Percentiles rank a stretch among this genome's conserved stretches.
Conservation (phyloP, 1,140 invertebrate genomes). For the Macrosteles quadrilineatus region DNA sequence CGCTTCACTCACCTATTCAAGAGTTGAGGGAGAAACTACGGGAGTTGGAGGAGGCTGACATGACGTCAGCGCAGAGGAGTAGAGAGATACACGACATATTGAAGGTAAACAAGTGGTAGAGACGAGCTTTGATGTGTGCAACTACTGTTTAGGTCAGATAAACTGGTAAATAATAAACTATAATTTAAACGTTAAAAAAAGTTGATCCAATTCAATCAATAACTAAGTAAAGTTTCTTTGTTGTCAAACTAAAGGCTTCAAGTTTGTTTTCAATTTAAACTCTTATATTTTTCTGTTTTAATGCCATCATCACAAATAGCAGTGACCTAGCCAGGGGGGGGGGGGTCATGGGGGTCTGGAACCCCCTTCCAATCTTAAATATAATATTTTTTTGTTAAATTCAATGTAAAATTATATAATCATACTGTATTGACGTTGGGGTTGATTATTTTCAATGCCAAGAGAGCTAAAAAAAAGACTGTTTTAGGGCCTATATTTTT, state of each 20-base stretch:
- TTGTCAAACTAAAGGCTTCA: neutral
- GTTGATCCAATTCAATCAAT: neutral
- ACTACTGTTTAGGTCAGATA: neutral
- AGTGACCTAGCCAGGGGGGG: too few species aligned
- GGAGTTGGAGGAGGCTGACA: conserved; percentile 47
- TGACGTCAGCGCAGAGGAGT: conserved; percentile 47
- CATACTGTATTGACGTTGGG: too few species aligned
- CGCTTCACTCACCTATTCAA: conserved; percentile 19
- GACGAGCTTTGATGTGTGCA: conserved; percentile 18
- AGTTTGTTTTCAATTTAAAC: neutral
- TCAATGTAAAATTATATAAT: too few species aligned
- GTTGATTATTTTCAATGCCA: too few species aligned
- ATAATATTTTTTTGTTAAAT: too few species aligned
- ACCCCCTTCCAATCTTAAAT: too few species aligned
- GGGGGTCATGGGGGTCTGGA: too few species aligned
- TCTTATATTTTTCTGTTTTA: too few species aligned
- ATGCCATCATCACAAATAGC: too few species aligned
- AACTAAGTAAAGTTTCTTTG: neutral
- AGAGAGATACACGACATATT: conserved; percentile 51
- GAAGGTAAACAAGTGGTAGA: conserved; percentile 43
- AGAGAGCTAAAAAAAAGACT: too few species aligned
- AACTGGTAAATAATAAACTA: neutral
- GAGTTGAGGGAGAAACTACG: conserved; percentile 43
- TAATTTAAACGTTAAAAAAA: neutral
- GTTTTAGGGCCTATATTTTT: too few species aligned